Base-by-base conservation (phyloP, 1,140 invertebrate species). In the Tyrophagus putrescentiae region DNA sequence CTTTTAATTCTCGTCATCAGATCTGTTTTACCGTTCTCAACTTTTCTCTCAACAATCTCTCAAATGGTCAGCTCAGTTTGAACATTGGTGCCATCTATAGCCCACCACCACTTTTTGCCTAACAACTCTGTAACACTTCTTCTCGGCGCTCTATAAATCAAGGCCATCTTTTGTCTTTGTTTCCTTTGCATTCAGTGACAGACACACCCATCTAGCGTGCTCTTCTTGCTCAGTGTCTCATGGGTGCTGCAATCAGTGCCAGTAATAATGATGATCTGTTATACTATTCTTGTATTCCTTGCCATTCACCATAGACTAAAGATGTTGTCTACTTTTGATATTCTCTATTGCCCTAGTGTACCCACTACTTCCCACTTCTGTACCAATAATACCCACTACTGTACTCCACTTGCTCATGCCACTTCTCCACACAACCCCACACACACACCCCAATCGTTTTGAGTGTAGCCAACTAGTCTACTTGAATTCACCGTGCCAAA, bases 391-490 rank as follows among this genome's bases (percentile, higher is more conserved):
- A n/a, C n/a, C n/a, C n/a, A n/a, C n/a, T n/a, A 48, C 31, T 48
- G 31, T 48, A 48, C 6, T 48, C 21, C 13, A 13, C 36, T 39
- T 39, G 21, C 21, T 39, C 13, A 13, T 39, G 21, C 36, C 21
- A 39, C 21, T 39, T 13, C 13, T 39, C 36, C 21, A 13, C 21
- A 39, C 36, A 7, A 25, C 31, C 31, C 21, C 45, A 25, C 45
- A 48, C 45, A 6, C 21, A 13, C 31, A 48, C 31, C 23, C 13
- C 45, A 6, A 48, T 25, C 31, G 45, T 48, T 18, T 29, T 48
- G 45, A 48, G 45, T 48, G 45, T 48, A 48, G 45, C 21, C 13
- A 48, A 48, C 45, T 48, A 48, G 45, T 48, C 45, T 21, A 48
- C 45, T 48, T 29, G 21, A 13, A 39, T 39, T 39, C 13, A 39